Conservation (phyloP, 1,140 invertebrate genomes). For the Bombus balteatus region DNA sequence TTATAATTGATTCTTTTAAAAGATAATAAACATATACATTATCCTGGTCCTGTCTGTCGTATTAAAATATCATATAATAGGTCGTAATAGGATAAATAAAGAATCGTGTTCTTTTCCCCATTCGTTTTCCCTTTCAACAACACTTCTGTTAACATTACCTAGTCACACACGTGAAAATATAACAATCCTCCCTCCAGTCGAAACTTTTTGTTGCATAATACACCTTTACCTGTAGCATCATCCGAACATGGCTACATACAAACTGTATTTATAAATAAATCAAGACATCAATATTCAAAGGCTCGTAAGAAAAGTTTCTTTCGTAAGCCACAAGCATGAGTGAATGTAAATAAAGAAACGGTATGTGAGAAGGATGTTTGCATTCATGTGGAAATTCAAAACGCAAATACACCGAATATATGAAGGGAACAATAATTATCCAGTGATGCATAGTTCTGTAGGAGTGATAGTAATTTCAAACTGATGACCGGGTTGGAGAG, state of each 20-base stretch:
- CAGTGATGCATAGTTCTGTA: not conserved
- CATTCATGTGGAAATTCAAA: not conserved
- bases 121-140: not conserved
- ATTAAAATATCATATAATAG: too few species aligned
- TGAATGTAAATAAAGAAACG: not conserved
- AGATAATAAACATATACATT: not conserved
- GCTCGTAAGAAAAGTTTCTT: slow-evolving; percentile 13
- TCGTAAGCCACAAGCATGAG: not conserved
- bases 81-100: too few species aligned
- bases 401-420: slow-evolving; percentile 6
- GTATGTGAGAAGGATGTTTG: not conserved
- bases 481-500: not conserved
- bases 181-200: not conserved
- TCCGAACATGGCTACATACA: too few species aligned
- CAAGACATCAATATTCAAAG: not conserved
- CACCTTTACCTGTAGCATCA: not conserved
- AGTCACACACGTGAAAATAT: too few species aligned
- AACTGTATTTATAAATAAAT: slow-evolving; percentile 12
- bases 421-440: slow-evolving; percentile 33
- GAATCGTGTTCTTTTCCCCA: too few species aligned
- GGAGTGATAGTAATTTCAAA: slow-evolving; percentile 19
- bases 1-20: not conserved
- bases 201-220: not conserved
- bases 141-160: not conserved
- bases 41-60: too few species aligned